Evolutionary conservation across 2,888 invertebrate species (phyloP).

Genomic region (Latrodectus elegans): DNA sequence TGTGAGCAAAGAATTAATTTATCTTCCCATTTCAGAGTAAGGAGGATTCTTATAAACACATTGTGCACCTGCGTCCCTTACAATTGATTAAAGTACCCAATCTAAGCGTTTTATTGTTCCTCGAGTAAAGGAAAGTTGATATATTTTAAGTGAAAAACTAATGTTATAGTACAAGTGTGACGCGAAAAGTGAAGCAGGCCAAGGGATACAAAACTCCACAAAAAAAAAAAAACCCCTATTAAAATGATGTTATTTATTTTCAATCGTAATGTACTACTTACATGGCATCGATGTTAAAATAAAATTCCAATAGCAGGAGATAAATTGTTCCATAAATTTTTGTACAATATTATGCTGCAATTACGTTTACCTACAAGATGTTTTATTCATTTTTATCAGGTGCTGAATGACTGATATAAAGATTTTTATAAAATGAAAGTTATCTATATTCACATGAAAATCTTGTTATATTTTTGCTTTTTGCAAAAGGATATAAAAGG

Average conservation of each 20-base stretch:
- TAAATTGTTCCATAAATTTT: too few species aligned
- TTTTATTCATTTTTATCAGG: too few species aligned
- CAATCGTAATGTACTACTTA: too few species aligned
- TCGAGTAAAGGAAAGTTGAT: constrained; percentile 33
- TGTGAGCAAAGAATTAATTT: constrained; percentile 48
- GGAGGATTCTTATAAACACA: constrained; percentile 39
- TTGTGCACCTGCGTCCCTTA: constrained; percentile 42
- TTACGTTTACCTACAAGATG: too few species aligned
- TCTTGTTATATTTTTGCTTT: too few species aligned
- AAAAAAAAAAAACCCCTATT: constrained; percentile 22
- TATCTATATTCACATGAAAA: too few species aligned
- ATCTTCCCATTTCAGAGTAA: constrained; percentile 5
- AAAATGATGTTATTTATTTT: constrained; percentile 42
- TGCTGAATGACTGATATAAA: too few species aligned
- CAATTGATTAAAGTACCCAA: constrained; percentile 49
- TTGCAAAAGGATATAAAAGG: too few species aligned
- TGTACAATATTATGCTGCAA: too few species aligned
- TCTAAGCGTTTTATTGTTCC: constrained; percentile 49
- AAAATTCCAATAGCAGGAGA: too few species aligned
- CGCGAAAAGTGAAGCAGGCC: constrained; percentile 24
- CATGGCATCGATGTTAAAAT: too few species aligned
- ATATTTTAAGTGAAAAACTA: constrained; percentile 50
- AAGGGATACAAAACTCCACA: constrained; percentile 34
- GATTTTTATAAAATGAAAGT: too few species aligned
- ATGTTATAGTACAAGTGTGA: constrained; percentile 21